phyloP scores from a whole-genome alignment of 2,113 vertebrate genomes.

The Bolborhynchus lineola region DNA sequence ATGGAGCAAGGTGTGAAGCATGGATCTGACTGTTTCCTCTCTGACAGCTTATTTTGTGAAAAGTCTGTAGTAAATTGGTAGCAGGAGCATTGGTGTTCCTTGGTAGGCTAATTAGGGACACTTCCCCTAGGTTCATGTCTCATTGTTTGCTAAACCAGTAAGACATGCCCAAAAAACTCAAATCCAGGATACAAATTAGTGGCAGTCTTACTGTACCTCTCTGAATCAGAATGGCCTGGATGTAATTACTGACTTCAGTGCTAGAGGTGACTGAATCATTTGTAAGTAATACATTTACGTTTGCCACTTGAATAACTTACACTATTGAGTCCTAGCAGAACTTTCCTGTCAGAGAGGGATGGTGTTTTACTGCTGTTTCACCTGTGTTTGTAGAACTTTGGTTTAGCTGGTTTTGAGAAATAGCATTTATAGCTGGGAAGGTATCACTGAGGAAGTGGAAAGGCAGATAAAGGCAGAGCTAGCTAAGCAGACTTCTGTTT shows the following conservation, averaged over 20 bases:
- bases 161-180: neutral
- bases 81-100: neutral
- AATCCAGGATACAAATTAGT: neutral
- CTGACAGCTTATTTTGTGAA: neutral
- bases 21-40: neutral
- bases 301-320: neutral
- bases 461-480: neutral
- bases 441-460: neutral
- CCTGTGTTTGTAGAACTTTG: neutral
- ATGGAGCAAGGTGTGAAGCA: neutral
- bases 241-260: neutral
- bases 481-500: neutral
- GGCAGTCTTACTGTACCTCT: neutral
- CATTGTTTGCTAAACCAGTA: constrained; percentile 7
- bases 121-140: neutral
- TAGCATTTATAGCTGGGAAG: neutral
- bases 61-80: neutral
- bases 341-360: neutral
- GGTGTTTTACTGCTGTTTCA: neutral
- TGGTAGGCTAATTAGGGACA: neutral
- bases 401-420: neutral
- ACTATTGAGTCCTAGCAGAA: neutral
- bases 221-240: neutral
- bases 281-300: neutral
- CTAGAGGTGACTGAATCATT: neutral